Evolutionary conservation across 2,888 invertebrate genomes (phyloP).

Genomic region (Tetragnatha montana): DNA sequence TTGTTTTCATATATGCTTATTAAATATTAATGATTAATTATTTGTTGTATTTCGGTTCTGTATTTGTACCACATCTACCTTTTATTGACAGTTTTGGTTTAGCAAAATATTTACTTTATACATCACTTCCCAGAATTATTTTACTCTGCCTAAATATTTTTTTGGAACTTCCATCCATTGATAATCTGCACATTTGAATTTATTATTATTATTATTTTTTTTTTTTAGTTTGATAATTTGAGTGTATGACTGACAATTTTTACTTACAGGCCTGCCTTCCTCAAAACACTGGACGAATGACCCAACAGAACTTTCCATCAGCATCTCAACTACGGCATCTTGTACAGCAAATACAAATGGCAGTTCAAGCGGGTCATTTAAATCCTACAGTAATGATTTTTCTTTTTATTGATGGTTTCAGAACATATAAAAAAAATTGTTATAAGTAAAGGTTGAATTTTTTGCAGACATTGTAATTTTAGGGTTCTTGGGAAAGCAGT

Average conservation of each 20-base stretch:
- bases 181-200: background rate
- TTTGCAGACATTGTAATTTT: too few species aligned
- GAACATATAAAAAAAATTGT: too few species aligned
- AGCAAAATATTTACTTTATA: background rate
- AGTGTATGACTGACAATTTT: background rate
- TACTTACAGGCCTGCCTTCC: slow-evolving; percentile 77
- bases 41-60: too few species aligned
- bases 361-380: slow-evolving; percentile 93
- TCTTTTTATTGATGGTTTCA: too few species aligned
- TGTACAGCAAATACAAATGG: slow-evolving; percentile 95
- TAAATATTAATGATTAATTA: too few species aligned
- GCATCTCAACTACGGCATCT: slow-evolving; percentile 91
- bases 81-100: background rate
- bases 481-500: too few species aligned
- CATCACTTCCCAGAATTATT: too few species aligned
- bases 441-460: too few species aligned
- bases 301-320: slow-evolving; percentile 80
- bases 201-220: too few species aligned
- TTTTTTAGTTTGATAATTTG: background rate
- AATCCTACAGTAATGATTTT: slow-evolving; percentile 83
- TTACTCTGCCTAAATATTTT: too few species aligned
- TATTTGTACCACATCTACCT: too few species aligned
- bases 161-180: background rate
- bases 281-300: slow-evolving; percentile 72
- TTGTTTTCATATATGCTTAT: background rate